A percentile compares a stretch with the other conserved stretches of the same genome.
Evolutionary conservation across 2,888 invertebrate species (phyloP).

Genomic region (Neoitamus cyanurus): DNA sequence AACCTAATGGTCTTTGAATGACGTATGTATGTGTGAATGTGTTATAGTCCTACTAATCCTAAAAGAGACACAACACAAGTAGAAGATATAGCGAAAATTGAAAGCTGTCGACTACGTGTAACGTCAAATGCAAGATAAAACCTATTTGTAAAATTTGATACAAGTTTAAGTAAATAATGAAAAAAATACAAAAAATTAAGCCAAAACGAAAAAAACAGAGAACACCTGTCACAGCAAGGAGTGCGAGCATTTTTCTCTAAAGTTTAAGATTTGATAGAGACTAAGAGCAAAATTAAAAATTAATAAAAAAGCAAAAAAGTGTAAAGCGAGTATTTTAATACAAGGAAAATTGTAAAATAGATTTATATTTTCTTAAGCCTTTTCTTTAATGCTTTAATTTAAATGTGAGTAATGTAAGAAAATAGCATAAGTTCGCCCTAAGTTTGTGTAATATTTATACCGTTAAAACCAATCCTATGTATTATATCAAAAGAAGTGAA

Average conservation of each 20-base stretch:
- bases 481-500: slow-evolving; percentile 23
- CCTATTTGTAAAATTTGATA: slow-evolving; percentile 26
- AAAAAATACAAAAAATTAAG: slow-evolving; percentile 19
- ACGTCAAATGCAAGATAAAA: background rate
- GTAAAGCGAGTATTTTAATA: slow-evolving; percentile 24
- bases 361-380: slow-evolving; percentile 31
- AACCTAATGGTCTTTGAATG: background rate
- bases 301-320: background rate
- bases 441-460: slow-evolving; percentile 38
- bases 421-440: background rate
- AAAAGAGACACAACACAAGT: background rate
- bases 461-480: slow-evolving; percentile 34
- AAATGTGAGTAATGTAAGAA: background rate
- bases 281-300: background rate
- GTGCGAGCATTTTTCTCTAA: slow-evolving; percentile 13
- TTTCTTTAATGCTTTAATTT: slow-evolving; percentile 41
- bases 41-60: slow-evolving; percentile 1
- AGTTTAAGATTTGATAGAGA: slow-evolving; percentile 1
- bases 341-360: slow-evolving; percentile 22
- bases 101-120: background rate
- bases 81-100: background rate
- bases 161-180: background rate
- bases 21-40: slow-evolving; percentile 2
- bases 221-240: background rate
- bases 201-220: slow-evolving; percentile 5